A percentile compares a stretch with the other conserved stretches of the same genome.
Evolutionary conservation across 2,797 vertebrate genomes (phyloP).

Genomic region (Falco naumanni): DNA sequence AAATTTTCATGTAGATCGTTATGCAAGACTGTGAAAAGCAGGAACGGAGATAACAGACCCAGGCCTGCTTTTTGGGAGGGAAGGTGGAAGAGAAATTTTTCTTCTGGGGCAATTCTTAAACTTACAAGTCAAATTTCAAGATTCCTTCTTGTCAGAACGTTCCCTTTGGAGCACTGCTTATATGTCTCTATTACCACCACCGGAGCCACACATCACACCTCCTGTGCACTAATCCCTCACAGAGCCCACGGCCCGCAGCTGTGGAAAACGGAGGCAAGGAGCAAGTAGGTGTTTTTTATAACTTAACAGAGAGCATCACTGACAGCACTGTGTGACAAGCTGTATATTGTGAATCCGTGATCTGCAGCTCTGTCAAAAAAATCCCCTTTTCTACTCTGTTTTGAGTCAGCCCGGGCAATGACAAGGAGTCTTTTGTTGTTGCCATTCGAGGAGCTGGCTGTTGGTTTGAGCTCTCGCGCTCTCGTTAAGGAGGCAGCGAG

Average conservation of each 20-base stretch:
- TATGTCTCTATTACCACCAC: not conserved
- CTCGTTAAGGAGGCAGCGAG: not conserved
- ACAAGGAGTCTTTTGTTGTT: constrained; percentile 36
- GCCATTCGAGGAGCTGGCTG: constrained; percentile 14
- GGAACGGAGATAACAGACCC: not conserved
- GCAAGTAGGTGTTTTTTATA: not conserved
- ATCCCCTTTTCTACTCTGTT: not conserved
- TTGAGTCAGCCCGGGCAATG: not conserved
- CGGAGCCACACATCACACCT: not conserved
- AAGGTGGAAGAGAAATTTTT: not conserved
- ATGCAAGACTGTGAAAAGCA: not conserved
- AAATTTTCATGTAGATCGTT: not conserved
- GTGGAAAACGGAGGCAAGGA: not conserved
- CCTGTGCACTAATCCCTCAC: not conserved
- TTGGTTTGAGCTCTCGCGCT: not conserved
- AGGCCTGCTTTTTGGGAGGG: not conserved
- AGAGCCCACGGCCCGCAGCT: not conserved
- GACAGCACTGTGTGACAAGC: not conserved
- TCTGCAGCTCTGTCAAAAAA: not conserved
- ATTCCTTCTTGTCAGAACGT: not conserved
- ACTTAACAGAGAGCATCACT: not conserved
- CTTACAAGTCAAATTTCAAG: not conserved
- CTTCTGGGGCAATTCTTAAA: not conserved
- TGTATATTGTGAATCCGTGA: not conserved
- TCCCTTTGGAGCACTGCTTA: not conserved